Base-by-base conservation (phyloP, 2,797 vertebrate species). In the Cetoscarus ocellatus region DNA sequence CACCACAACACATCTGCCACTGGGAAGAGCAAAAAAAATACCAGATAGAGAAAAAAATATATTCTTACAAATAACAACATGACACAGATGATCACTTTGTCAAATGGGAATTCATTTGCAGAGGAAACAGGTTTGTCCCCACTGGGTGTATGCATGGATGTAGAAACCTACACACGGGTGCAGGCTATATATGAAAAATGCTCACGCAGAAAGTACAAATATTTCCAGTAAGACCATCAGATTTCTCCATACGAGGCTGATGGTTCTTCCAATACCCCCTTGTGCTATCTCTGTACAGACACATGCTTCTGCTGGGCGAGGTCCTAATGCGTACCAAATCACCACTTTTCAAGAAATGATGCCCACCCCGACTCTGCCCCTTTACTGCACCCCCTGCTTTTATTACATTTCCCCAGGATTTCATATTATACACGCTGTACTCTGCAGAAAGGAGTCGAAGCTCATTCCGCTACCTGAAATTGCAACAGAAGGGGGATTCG, bases 1-100 rank as follows among this genome's bases (percentile, higher is more conserved):
- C 88, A 90, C 90, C 79, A 84, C 85, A 81, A 75, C 86, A 88
- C 91, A 91, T 84, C 88, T 91, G 92, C 90, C 88, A 86, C 77
- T 74, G 88, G 77, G 71, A 73, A 51, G 50, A 13, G 18, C 10
- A 53, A 75, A 63, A 75, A 63, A 55, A 60, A 44, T 54, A 81
- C 65, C 50, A 15, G 61, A 82, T 47, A 72, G 73, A 76, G 68
- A 79, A 63, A 77, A 72, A 80, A 61, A 60, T 48, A 56, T 73
- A 76, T 71, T 72, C 79, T 68, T 80, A 86, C 62, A 64, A 84
- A 88, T 75, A 77, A 79, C 81, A 60, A 68, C 84, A 76, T 79
- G 85, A 85, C 82, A 86, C 85, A 80, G 86, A 85, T 71, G 79
- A 90, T 83, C 75, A 80, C 79, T 85, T 82, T 63, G 73, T 83